These are phyloP conservation scores for Aphaenogaster rudis DNA, from an alignment of 1,140 invertebrate genomes.

Conservation along the genomic window DNA sequence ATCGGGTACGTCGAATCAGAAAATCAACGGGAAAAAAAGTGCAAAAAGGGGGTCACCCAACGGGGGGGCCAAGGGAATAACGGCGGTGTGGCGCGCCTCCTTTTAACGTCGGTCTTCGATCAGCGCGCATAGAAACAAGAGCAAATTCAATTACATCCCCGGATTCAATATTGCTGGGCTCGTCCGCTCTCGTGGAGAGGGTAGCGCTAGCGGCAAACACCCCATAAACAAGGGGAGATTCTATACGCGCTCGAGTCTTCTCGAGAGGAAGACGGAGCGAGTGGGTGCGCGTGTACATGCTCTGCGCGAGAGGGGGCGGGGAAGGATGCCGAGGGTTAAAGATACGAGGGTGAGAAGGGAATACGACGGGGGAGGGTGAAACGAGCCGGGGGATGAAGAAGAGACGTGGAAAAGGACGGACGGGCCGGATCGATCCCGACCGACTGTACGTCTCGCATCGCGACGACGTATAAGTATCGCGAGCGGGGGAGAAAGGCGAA, in stretches of 20 bases:
- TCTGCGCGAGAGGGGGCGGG: background rate
- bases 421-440: constrained; percentile 64
- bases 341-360: constrained; percentile 54
- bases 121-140: constrained; percentile 79
- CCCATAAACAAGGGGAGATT: constrained; percentile 82
- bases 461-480: constrained; percentile 54
- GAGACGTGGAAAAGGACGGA: constrained; percentile 62
- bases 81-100: constrained; percentile 45
- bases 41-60: background rate
- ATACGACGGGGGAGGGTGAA: background rate
- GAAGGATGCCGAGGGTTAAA: constrained; percentile 25
- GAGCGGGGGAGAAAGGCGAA: constrained; percentile 26
- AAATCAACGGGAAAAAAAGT: constrained; percentile 41
- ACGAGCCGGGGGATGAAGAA: constrained; percentile 42
- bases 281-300: constrained; percentile 31
- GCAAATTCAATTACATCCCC: constrained; percentile 81
- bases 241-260: constrained; percentile 70
- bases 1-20: constrained; percentile 18
- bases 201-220: constrained; percentile 77
- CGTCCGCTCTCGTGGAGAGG: constrained; percentile 68
- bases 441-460: constrained; percentile 58
- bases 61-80: background rate
- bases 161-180: constrained; percentile 78
- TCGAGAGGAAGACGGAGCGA: constrained; percentile 52
- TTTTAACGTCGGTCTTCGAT: constrained; percentile 75